Evolutionary conservation across 1,140 invertebrate species (phyloP).

Genomic region (Lepidurus arcticus): DNA sequence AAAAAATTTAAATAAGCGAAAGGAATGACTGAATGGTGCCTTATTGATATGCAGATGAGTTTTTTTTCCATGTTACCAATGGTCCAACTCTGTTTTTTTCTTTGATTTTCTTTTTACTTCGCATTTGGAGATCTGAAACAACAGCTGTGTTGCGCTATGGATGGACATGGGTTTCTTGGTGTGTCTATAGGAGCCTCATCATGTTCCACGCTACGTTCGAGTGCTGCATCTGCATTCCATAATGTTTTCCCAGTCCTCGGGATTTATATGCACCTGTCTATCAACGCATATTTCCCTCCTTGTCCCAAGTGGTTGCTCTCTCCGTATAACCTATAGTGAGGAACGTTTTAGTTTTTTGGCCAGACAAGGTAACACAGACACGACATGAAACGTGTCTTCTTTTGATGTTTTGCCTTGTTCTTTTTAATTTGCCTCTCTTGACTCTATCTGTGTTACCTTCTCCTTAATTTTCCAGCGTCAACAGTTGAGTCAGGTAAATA

Average conservation of each 20-base stretch:
- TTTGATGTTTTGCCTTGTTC: neutral
- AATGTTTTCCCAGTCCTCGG: neutral
- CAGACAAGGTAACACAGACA: neutral
- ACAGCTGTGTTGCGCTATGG: conserved; percentile 17
- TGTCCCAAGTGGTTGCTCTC: neutral
- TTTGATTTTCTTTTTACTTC: neutral
- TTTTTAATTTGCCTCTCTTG: neutral
- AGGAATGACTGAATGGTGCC: neutral
- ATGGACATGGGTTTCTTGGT: neutral
- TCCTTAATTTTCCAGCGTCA: neutral
- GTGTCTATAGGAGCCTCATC: neutral
- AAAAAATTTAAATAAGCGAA: neutral
- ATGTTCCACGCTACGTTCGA: neutral
- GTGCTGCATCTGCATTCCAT: conserved; percentile 10
- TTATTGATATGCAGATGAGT: conserved; percentile 11
- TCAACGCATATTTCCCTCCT: neutral
- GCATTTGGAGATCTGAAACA: neutral
- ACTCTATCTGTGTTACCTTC: neutral
- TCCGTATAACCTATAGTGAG: neutral
- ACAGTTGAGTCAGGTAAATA: neutral
- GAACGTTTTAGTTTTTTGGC: neutral
- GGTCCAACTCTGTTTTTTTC: neutral
- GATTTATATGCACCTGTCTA: conserved; percentile 22
- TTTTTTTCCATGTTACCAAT: neutral
- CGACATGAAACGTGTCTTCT: neutral